These are phyloP conservation scores for Mesorhabditis sp. DNA, from an alignment of 2,888 invertebrate genomes.

Conservation along the genomic window DNA sequence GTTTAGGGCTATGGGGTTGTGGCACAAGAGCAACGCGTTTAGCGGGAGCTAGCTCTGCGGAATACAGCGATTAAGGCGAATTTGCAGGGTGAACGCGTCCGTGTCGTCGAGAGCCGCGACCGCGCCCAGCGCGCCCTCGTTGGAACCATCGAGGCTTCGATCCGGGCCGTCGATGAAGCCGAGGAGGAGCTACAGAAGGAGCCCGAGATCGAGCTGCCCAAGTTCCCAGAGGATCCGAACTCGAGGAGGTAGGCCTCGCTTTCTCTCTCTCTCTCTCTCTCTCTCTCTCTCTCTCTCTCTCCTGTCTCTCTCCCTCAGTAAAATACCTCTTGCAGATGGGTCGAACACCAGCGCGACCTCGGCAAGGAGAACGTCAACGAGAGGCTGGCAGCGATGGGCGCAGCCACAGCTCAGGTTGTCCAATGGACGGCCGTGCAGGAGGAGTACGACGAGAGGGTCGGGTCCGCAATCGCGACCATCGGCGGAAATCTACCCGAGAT, in stretches of 20 bases:
- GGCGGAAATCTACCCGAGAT: slow-evolving; percentile 93
- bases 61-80: not conserved
- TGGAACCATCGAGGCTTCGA: slow-evolving; percentile 81
- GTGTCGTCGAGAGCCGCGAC: slow-evolving; percentile 78
- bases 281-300: not conserved
- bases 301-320: not conserved
- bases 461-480: slow-evolving; percentile 93
- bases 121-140: slow-evolving; percentile 89
- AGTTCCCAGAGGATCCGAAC: slow-evolving; percentile 43
- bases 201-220: slow-evolving; percentile 52
- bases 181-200: slow-evolving; percentile 65
- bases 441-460: slow-evolving; percentile 84
- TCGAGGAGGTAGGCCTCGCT: slow-evolving; percentile 16
- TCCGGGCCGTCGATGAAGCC: slow-evolving; percentile 80
- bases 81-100: slow-evolving; percentile 74
- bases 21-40: not conserved
- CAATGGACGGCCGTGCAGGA: slow-evolving; percentile 77
- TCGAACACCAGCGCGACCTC: slow-evolving; percentile 70
- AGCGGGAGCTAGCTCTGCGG: not conserved
- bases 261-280: not conserved
- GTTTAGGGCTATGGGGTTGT: not conserved
- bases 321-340: slow-evolving; percentile 24
- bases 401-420: slow-evolving; percentile 87
- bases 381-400: slow-evolving; percentile 97
- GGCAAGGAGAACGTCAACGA: slow-evolving; percentile 93